Conservation (phyloP, 2,113 vertebrate genomes). For the Caloenas nicobarica region DNA sequence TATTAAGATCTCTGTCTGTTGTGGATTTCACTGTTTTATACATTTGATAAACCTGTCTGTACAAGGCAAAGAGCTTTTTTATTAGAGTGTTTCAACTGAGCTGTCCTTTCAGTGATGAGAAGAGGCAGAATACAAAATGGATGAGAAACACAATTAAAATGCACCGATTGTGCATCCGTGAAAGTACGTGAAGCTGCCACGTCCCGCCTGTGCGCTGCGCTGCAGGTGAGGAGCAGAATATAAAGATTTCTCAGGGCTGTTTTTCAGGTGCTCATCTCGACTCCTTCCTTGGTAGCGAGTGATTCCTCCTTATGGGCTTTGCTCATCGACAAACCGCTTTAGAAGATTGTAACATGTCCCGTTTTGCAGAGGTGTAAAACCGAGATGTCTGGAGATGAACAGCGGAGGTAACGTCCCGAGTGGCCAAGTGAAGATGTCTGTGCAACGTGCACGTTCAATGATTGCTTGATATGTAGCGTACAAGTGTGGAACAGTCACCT, state of each 20-base stretch:
- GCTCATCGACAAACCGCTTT: background rate
- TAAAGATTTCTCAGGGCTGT: background rate
- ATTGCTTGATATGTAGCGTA: fast-evolving
- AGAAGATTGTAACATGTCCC: background rate
- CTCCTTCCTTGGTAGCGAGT: background rate
- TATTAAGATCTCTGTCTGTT: background rate
- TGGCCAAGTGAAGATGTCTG: background rate
- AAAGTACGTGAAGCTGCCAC: background rate
- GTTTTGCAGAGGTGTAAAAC: background rate
- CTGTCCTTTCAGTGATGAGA: background rate
- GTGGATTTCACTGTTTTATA: background rate
- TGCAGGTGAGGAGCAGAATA: background rate
- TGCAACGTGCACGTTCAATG: background rate
- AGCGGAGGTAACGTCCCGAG: fast-evolving
- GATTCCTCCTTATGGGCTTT: background rate
- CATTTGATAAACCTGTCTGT: background rate
- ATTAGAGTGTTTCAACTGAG: background rate
- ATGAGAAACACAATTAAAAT: background rate
- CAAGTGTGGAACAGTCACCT: background rate
- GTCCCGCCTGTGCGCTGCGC: background rate
- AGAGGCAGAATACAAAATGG: background rate
- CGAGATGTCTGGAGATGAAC: background rate
- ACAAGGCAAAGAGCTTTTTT: background rate
- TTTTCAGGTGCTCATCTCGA: background rate
- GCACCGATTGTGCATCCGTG: background rate